Percentiles rank a stretch among this genome's conserved stretches.
Conservation (phyloP, 2,113 vertebrate genomes). For the Choloepus hoffmanni region DNA sequence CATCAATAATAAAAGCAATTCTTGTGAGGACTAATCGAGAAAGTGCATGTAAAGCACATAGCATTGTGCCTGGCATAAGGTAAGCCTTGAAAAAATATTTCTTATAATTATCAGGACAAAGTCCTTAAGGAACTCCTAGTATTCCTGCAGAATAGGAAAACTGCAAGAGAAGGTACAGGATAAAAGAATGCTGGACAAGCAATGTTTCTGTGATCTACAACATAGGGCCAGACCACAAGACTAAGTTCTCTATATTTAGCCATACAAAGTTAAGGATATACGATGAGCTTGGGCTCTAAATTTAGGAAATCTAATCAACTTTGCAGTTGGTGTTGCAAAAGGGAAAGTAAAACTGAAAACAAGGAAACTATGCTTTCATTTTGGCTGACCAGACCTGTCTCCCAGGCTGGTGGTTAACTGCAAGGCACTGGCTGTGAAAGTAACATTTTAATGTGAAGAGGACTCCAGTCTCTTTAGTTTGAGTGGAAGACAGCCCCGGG, state of each 20-base stretch:
- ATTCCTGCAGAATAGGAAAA: background rate
- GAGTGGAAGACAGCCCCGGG: background rate
- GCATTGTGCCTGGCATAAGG: background rate
- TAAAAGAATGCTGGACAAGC: background rate
- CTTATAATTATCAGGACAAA: background rate
- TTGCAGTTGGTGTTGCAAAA: background rate
- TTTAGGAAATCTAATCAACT: background rate
- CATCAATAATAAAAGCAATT: background rate
- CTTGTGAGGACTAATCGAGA: background rate
- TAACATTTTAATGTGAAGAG: background rate
- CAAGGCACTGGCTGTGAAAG: background rate
- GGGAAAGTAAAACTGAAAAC: background rate
- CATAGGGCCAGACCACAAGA: no score
- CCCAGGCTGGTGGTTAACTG: background rate
- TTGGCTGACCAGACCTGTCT: background rate
- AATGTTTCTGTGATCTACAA: background rate
- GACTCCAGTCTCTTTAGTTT: background rate
- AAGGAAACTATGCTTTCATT: background rate
- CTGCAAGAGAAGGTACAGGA: background rate
- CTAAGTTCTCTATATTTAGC: no score
- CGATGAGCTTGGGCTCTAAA: background rate
- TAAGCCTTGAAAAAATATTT: background rate
- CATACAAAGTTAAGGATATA: background rate
- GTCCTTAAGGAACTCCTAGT: background rate
- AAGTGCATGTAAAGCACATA: background rate